phyloP scores from a whole-genome alignment of 2,888 invertebrate genomes.

The Drosophila meridionalis region DNA sequence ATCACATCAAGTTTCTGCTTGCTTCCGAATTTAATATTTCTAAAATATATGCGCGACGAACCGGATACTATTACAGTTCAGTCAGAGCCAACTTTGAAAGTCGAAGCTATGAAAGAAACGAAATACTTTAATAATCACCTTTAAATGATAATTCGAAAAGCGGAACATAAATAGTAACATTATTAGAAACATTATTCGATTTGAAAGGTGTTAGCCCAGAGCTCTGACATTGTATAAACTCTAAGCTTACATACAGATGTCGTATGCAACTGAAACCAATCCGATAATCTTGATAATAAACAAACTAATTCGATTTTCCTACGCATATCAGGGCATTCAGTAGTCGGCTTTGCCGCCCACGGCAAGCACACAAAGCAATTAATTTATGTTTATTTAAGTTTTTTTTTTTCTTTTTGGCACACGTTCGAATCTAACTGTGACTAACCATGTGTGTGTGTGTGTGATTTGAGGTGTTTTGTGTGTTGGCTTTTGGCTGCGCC shows the following conservation, averaged over 20 bases:
- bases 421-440: constrained; percentile 47
- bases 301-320: not conserved
- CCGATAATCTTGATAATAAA: constrained; percentile 2
- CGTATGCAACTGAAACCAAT: not conserved
- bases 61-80: not conserved
- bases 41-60: not conserved
- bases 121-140: not conserved
- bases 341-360: constrained; percentile 38
- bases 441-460: constrained; percentile 21
- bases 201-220: not conserved
- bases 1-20: not conserved
- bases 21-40: constrained; percentile 13
- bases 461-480: constrained; percentile 37
- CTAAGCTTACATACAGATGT: not conserved
- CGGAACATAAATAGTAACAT: not conserved
- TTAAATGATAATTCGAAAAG: constrained; percentile 1
- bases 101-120: not conserved
- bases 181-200: not conserved
- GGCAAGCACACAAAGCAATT: constrained; percentile 37
- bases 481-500: constrained; percentile 32
- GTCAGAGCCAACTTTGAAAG: constrained; percentile 8
- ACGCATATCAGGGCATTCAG: constrained; percentile 32
- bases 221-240: not conserved
- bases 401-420: constrained; percentile 60
- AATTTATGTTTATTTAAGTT: constrained; percentile 63